Evolutionary conservation across 1,140 invertebrate genomes (phyloP).

Genomic region (Harlomillsia oculata): DNA sequence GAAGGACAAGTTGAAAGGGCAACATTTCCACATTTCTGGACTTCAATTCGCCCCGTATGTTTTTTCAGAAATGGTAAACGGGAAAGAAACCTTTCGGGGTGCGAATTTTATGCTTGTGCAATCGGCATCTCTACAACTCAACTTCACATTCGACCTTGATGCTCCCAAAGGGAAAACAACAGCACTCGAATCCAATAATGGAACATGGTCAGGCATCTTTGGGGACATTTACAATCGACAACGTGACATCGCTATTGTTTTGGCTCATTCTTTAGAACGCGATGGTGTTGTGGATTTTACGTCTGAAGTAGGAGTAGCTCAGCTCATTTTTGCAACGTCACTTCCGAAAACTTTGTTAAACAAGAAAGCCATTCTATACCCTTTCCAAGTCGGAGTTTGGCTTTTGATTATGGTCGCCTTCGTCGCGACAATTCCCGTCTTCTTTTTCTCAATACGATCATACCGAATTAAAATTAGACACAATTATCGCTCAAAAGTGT

Average conservation of each 20-base stretch:
- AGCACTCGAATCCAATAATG: not conserved
- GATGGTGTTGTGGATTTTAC: not conserved
- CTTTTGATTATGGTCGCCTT: not conserved
- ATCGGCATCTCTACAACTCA: not conserved
- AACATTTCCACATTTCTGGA: not conserved
- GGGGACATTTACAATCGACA: not conserved
- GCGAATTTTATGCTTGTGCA: not conserved
- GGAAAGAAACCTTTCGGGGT: not conserved
- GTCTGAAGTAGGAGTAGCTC: too few relatives aligned
- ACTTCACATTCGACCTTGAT: slow-evolving; percentile 6
- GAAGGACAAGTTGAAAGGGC: not conserved
- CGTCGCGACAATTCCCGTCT: not conserved
- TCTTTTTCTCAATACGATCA: not conserved
- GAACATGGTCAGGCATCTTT: not conserved
- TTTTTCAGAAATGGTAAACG: not conserved
- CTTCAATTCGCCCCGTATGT: not conserved
- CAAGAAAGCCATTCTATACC: not conserved
- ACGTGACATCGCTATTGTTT: not conserved
- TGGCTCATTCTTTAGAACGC: not conserved
- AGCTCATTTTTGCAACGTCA: not conserved
- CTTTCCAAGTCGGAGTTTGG: not conserved
- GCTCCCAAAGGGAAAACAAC: not conserved
- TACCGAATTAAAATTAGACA: not conserved
- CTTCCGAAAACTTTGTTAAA: not conserved
- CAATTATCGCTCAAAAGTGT: not conserved